Conservation (phyloP, 2,888 invertebrate species). For the Chrysolina haemoptera region DNA sequence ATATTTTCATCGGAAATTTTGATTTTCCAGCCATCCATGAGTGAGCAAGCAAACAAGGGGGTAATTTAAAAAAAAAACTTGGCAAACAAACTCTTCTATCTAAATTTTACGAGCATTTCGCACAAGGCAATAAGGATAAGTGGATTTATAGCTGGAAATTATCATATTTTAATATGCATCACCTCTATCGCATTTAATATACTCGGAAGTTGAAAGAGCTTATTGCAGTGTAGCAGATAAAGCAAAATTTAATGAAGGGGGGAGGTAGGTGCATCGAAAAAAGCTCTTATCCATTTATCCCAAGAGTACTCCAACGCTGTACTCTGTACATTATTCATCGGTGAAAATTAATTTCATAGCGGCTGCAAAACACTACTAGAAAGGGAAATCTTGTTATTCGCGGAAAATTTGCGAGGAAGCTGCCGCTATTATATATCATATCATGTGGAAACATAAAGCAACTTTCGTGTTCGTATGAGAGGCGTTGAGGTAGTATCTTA, state of each 20-base stretch:
- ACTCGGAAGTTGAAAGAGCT: slow-evolving; percentile 16
- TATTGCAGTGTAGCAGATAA: slow-evolving; percentile 5
- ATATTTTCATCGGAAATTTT: too few relatives aligned
- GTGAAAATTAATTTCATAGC: background rate
- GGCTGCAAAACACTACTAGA: background rate
- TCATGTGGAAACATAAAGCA: too few relatives aligned
- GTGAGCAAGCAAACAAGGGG: background rate
- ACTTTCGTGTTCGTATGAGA: too few relatives aligned
- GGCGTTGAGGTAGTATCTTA: too few relatives aligned
- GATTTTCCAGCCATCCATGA: too few relatives aligned
- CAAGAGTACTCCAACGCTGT: background rate
- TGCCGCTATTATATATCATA: too few relatives aligned
- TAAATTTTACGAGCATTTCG: background rate
- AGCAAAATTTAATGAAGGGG: slow-evolving; percentile 8
- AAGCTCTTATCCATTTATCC: background rate
- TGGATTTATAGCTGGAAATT: slow-evolving; percentile 31
- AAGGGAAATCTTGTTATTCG: background rate
- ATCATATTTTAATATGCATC: slow-evolving; percentile 40
- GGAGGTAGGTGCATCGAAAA: background rate
- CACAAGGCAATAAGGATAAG: slow-evolving; percentile 5
- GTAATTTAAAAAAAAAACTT: slow-evolving; percentile 20
- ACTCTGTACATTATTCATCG: slow-evolving; percentile 11
- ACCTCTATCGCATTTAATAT: slow-evolving; percentile 36
- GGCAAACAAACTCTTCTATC: slow-evolving; percentile 2
- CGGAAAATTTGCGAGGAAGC: too few relatives aligned